Evolutionary conservation across 2,113 vertebrate genomes (phyloP), one percentile per base, ranked within the genome.

Genomic region (Physeter macrocephalus): DNA sequence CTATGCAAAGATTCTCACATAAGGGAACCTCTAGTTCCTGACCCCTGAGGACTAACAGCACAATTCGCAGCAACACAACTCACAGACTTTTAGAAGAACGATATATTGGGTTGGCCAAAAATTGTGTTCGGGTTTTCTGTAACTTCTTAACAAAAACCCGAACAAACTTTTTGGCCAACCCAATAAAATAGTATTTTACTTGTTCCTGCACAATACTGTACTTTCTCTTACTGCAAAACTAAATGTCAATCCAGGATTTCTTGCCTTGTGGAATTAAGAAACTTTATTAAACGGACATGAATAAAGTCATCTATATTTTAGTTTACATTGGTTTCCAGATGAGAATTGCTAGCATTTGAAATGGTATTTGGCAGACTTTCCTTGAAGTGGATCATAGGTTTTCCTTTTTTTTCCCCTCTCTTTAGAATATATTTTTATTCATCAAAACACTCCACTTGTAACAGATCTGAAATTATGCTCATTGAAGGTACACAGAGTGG

Each of bases 261-360:
- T 94, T 96, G 72, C 39, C 13, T 95, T 95, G 27, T 41, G 27
- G 17, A 96, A 93, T 96, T 92, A 94, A 90, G 54, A 59, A 49
- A 86, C 3, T 64, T 97, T 94, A 95, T 94, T 80, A 94, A 96
- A 93, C 17, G 21, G 12, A 88, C 49, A 84, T 72, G 46, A 90
- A 97, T 90, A 88, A 88, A 86, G 17, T 88, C 64, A 41, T 86
- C 34, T 27, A 20, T 88, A 75, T 75, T 97, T 90, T 81, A 88
- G n/a, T 93, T 96, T 94, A 93, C 74, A 69, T 81, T 93, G 43
- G 29, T 93, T 97, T 92, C 52, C 75, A 8, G 14, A 88, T 97
- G 61, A 96, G 41, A 97, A 94, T 67, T 91, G 17, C 67, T 29
- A 96, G 49, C n/a, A 62, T 72, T 95, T 96, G 92, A 54, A 86